Evolutionary conservation across 2,888 invertebrate genomes (phyloP), one percentile per base, ranked within the genome.

Genomic region (Agonopterix alstromeriana): DNA sequence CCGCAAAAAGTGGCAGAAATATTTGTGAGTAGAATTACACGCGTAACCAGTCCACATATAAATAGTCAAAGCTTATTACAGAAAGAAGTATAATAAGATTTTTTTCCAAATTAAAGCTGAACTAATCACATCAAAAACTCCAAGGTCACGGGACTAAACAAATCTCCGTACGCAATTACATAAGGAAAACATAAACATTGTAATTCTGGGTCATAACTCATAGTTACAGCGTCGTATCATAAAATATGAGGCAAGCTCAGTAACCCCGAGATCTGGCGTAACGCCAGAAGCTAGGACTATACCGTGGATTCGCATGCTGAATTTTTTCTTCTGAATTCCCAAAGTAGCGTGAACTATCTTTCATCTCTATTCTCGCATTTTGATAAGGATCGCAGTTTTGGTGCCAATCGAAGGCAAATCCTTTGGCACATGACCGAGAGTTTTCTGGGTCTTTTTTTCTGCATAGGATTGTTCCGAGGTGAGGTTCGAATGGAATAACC

Each of bases 241-340:
- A 60, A 65, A 65, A 65, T 65, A 63, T 61, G 56, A 55, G 51
- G 43, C 43, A 52, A 53, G 60, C 57, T 51, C 60, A 60, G 46
- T 60, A 64, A 56, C 57, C 54, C 49, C 48, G 48, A 40, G 35
- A 43, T 12, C 47, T 62, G 66, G 63, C 62, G 7, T 17, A n/a
- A 10, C 49, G 58, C 64, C 66, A 67, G 52, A 10, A 51, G 46
- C 48, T 50, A 42, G 44, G 11, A 38, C 47, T 45, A 47, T 9
- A 48, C 42, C 41, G 35, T 42, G 44, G 45, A 44, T 46, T 48
- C 42, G 41, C 44, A 35, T 35, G 40, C 47, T 36, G 36, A 38
- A 17, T 45, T 45, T 50, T 50, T 47, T 43, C 4, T 11, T 36
- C 35, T 36, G 38, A 45, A n/a, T 14, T 8, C 10, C 11, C 10